Evolutionary conservation across 2,797 vertebrate genomes (phyloP).

Genomic region (Pangasius mekongensis): DNA sequence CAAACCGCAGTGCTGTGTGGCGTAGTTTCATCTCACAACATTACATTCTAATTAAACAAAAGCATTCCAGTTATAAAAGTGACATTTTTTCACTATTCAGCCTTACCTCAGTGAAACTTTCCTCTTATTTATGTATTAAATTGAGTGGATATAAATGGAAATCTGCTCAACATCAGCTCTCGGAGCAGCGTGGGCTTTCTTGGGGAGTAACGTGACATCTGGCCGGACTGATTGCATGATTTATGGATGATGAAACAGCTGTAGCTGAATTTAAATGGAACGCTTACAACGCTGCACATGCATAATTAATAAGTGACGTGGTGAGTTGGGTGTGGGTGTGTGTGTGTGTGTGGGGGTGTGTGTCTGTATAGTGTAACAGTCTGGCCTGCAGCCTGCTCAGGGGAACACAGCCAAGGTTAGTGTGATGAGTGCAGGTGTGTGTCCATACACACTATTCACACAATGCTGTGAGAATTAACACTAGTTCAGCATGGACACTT

Average conservation of each 20-base stretch:
- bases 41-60: too few relatives aligned
- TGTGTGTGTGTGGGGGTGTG: background rate
- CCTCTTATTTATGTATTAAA: background rate
- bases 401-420: background rate
- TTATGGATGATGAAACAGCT: background rate
- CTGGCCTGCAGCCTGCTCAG: background rate
- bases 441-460: background rate
- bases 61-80: too few relatives aligned
- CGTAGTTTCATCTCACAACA: too few relatives aligned
- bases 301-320: conserved; percentile 25
- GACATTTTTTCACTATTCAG: background rate
- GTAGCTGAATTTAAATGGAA: background rate
- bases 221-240: background rate
- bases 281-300: too few relatives aligned
- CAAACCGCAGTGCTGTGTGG: too few relatives aligned
- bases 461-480: background rate
- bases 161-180: background rate
- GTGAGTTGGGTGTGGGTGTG: background rate
- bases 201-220: background rate
- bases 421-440: background rate
- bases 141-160: background rate
- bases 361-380: background rate
- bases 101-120: background rate
- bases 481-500: background rate
- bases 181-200: background rate